Evolutionary conservation across 2,113 vertebrate genomes (phyloP), one percentile per base, ranked within the genome.

Genomic region (Malaclemys terrapin): DNA sequence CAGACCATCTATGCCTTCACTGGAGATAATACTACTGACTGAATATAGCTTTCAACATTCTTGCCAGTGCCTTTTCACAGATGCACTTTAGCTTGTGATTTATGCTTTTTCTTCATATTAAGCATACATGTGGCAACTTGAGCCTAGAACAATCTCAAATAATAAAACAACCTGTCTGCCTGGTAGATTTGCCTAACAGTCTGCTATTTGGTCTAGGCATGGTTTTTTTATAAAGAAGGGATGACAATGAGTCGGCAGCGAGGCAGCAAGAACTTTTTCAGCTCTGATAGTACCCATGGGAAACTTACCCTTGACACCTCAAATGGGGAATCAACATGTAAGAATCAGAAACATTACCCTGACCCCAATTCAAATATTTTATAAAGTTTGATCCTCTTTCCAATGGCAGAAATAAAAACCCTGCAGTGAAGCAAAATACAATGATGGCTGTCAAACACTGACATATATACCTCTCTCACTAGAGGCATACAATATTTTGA

Each of bases 281-380:
- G 56, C 35, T 69, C 14, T 69, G 35, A n/a, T 6, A 4, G 8
- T 65, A 35, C 14, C 35, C 62, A 17, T 8, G 35, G 62, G 31
- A 65, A 65, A 35, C 69, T 89, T 47, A n/a, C 45, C 91, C 82
- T 80, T 87, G 50, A 90, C 95, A 96, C 95, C 93, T 78, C 65
- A 87, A 59, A 56, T 20, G 47, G 42, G 47, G 88, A 91, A 91
- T 84, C 81, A 89, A 84, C 82, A 50, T 87, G 69, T 90, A 94
- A 49, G 56, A 78, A 80, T 35, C 59, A 95, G 87, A 97, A 97
- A 88, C 93, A 93, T 94, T 96, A 94, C 45, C 95, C 89, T 96
- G 94, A 96, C 94, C 95, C 87, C 91, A 90, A 96, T 97, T 95
- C 82, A 80, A 91, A 56, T 80, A n/a, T 90, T 93, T 94, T 82